Base-by-base conservation (phyloP, 92 coral and sea anemone genomes). In the Ricordea florida region DNA sequence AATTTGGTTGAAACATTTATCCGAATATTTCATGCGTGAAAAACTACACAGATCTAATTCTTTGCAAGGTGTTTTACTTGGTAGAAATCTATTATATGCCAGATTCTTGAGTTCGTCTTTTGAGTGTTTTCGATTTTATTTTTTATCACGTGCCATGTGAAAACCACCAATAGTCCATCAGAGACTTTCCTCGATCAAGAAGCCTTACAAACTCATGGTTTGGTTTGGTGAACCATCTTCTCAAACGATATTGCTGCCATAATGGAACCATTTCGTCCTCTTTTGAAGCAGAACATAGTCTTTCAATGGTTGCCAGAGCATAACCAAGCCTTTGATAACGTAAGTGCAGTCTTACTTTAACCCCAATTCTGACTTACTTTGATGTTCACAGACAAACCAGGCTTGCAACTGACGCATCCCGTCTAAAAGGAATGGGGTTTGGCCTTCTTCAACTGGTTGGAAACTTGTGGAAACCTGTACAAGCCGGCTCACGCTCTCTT, bases 161-260 rank as follows among this genome's bases (percentile, higher is more conserved):
- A n/a, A n/a, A n/a, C n/a, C n/a, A n/a, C n/a, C n/a, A n/a, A n/a
- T 46, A 68, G 32, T 46, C 76, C 37, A 68, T 68, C 44, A 36
- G 45, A 4, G 76, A 68, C 29, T 68, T 68, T 49, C 76, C 48
- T 14, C 44, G 44, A n/a, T n/a, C n/a, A n/a, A n/a, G n/a, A n/a
- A n/a, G n/a, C n/a, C n/a, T n/a, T n/a, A n/a, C n/a, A n/a, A n/a
- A n/a, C 76, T 47, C 76, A 56, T 68, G 61, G 76, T 68, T 68
- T 47, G 76, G 76, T 14, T 30, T 69, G 62, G 76, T 69, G 16
- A 69, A 49, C 57, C 63, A 69, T 4, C 76, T 69, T 69, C 56
- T 69, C 76, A 45, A 27, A 69, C 62, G 76, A 69, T 2, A 17
- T 69, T 6, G 33, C 76, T 45, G 18, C 29, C 16, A 69, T 69